Percentiles rank a stretch among this genome's conserved stretches.
phyloP scores from a whole-genome alignment of 2,113 vertebrate species.

The Willisornis vidua region DNA sequence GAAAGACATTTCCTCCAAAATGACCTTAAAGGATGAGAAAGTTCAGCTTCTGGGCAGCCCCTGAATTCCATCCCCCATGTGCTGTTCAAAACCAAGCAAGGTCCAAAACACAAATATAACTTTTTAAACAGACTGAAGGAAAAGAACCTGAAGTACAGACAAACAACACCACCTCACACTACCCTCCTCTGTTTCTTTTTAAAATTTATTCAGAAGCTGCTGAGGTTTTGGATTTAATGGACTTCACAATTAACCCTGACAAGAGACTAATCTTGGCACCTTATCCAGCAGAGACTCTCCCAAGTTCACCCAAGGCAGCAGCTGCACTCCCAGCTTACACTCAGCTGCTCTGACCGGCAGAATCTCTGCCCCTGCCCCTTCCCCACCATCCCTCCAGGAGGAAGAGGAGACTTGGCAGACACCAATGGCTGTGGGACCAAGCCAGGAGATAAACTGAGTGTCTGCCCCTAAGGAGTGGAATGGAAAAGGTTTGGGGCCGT shows the following conservation, averaged over 20 bases:
- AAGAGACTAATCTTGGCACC: neutral
- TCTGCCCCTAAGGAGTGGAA: neutral
- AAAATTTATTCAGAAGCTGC: neutral
- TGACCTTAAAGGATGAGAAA: conserved; percentile 65
- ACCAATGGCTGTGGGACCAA: neutral
- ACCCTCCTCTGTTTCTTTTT: neutral
- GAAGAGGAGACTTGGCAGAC: neutral
- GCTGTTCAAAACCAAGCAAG: neutral
- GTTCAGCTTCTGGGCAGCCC: conserved; percentile 44
- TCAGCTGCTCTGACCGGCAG: neutral
- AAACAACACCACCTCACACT: neutral
- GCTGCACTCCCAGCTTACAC: neutral
- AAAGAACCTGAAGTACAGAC: neutral
- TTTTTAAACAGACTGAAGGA: neutral
- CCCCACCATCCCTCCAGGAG: neutral
- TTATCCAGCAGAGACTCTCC: neutral
- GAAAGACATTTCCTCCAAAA: conserved; percentile 69
- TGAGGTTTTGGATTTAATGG: neutral
- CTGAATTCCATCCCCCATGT: conserved; percentile 41
- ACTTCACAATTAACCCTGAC: neutral
- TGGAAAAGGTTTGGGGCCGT: neutral
- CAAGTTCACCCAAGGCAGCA: neutral
- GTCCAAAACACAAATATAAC: neutral
- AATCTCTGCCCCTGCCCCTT: neutral
- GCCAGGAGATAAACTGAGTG: neutral